Percentiles rank a stretch among this genome's conserved stretches.
Conservation (phyloP, 2,888 invertebrate species). For the Dynastes tityus region DNA sequence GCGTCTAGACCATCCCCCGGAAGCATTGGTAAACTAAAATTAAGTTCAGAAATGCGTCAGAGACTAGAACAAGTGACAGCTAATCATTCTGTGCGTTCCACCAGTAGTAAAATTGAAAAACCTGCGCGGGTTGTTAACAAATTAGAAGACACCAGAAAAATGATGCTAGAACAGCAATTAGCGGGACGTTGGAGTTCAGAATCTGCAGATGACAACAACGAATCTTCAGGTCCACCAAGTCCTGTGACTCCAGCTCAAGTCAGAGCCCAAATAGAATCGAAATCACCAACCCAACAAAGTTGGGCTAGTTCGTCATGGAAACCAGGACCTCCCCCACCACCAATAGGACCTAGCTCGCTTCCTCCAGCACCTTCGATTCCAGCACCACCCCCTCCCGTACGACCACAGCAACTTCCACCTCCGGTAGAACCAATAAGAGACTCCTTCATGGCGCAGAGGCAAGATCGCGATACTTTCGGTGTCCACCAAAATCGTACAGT, state of each 20-base stretch:
- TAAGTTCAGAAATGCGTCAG: conserved; percentile 94
- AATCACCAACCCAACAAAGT: conserved; percentile 67
- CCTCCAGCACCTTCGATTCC: conserved; percentile 78
- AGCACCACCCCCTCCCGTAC: conserved; percentile 75
- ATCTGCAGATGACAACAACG: conserved; percentile 69
- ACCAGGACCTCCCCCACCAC: conserved; percentile 79
- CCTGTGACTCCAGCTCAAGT: conserved; percentile 63
- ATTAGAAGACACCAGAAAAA: conserved; percentile 87
- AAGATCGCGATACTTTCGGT: conserved; percentile 82
- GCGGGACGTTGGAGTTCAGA: conserved; percentile 79
- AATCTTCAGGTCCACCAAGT: conserved; percentile 66
- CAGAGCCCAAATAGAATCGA: conserved; percentile 64
- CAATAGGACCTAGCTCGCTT: conserved; percentile 72
- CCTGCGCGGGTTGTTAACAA: conserved; percentile 83
- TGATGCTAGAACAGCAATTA: conserved; percentile 89
- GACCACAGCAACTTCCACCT: conserved; percentile 76
- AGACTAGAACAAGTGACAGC: conserved; percentile 91
- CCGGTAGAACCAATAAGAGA: conserved; percentile 73
- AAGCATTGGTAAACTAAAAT: conserved; percentile 90
- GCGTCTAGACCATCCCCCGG: conserved; percentile 88
- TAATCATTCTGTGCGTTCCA: conserved; percentile 87
- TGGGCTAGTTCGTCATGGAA: conserved; percentile 70
- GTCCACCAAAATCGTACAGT: conserved; percentile 77
- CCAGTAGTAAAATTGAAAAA: conserved; percentile 81
- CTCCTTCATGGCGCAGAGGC: conserved; percentile 79